Base-by-base conservation (phyloP, 2,797 vertebrate species). In the Remorina albescens region DNA sequence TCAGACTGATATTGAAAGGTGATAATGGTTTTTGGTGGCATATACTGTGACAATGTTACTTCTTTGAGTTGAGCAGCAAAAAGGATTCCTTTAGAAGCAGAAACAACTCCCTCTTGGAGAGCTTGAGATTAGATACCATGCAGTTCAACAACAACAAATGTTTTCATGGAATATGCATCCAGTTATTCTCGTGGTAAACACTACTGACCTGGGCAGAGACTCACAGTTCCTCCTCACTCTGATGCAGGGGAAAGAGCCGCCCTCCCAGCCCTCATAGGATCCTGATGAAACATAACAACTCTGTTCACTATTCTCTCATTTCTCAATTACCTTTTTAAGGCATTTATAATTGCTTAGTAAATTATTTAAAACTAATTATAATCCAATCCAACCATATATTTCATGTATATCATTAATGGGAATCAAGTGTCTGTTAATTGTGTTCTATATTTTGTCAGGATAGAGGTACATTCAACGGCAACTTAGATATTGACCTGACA, bases 181-280 rank as follows among this genome's bases (percentile, higher is more conserved):
- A 28, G 28, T 51, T 16, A 30, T 37, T 60, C 1, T 28, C 28
- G 58, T 53, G 11, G 47, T 28, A 5, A 47, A 1, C 23, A 67
- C 12, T 16, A 83, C 90, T 71, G 39, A 95, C 94, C 91, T 93
- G 59, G 95, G 93, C 18, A 88, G 61, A 75, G 94, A 84, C 47
- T 97, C 95, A 0, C 72, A 81, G 72, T 82, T 90, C 91, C 94
- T 97, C 88, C 94, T 95, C 41, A 97, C 94, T 81, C 94, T 93
- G 73, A 98, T 93, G 83, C 96, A 98, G 75, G 96, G 96, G 73
- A 97, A 93, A 2, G 94, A 91, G 5, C 91, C 92, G 51, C 95
- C 96, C 37, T 96, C 94, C 75, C 95, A 96, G 41, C 95, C 96
- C 66, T 96, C 96, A 1, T 96, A 98, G 2, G 94, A 88, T 42